Conservation (phyloP, 2,888 invertebrate genomes). For the Eledone cirrhosa region DNA sequence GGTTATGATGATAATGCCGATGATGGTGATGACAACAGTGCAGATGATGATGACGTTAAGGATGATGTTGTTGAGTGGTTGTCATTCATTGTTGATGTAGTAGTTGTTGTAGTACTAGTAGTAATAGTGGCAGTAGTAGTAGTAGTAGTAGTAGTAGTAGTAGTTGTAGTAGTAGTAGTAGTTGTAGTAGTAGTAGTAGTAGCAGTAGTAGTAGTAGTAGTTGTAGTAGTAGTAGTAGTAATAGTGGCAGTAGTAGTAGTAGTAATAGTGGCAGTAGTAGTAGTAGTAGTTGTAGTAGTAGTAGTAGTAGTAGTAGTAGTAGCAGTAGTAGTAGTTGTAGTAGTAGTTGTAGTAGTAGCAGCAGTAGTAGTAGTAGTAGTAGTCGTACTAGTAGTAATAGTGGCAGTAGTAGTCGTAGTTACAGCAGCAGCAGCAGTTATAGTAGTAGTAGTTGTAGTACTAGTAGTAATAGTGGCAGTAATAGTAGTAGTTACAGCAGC, state of each 20-base stretch:
- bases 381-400: too few relatives aligned
- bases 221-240: slow-evolving; percentile 29
- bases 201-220: slow-evolving; percentile 30
- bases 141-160: slow-evolving; percentile 30
- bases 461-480: too few relatives aligned
- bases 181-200: slow-evolving; percentile 31
- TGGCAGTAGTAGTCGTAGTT: too few relatives aligned
- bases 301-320: slow-evolving; percentile 27
- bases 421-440: too few relatives aligned
- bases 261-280: slow-evolving; percentile 29
- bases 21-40: too few relatives aligned
- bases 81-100: too few relatives aligned
- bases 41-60: too few relatives aligned
- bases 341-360: background rate
- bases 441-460: too few relatives aligned
- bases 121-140: slow-evolving; percentile 30
- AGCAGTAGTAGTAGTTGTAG: slow-evolving; percentile 30
- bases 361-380: too few relatives aligned
- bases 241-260: slow-evolving; percentile 30
- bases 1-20: too few relatives aligned
- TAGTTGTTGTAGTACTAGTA: slow-evolving; percentile 29
- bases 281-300: slow-evolving; percentile 29
- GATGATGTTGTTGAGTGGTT: too few relatives aligned
- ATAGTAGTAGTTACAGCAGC: too few relatives aligned
- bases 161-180: slow-evolving; percentile 30